These are phyloP conservation scores for Chelon auratus DNA, from an alignment of 2,797 vertebrate species.

Conservation along the genomic window DNA sequence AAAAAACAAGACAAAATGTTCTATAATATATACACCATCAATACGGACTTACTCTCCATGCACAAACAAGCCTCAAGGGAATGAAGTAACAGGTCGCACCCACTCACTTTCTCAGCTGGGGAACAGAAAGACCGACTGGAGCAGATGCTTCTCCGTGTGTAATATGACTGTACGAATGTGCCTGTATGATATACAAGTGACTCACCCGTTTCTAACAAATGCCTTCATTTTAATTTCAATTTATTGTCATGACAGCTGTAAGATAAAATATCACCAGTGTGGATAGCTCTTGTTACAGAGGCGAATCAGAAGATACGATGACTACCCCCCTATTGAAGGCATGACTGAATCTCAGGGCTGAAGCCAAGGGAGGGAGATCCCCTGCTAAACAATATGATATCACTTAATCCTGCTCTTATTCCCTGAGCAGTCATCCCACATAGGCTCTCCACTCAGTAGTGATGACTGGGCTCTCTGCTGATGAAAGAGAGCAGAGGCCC, in stretches of 20 bases:
- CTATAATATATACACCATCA: constrained; percentile 48
- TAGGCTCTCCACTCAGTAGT: constrained; percentile 78
- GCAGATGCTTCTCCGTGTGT: constrained; percentile 65
- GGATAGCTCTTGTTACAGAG: constrained; percentile 44
- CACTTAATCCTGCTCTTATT: constrained; percentile 73
- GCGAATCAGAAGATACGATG: constrained; percentile 53
- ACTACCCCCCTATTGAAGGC: constrained; percentile 71
- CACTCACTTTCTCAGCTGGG: constrained; percentile 59
- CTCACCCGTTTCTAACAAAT: constrained; percentile 66
- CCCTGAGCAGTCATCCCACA: constrained; percentile 67
- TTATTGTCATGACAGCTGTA: constrained; percentile 66
- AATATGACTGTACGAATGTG: constrained; percentile 48
- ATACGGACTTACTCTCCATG: constrained; percentile 17
- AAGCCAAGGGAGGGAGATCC: constrained; percentile 72
- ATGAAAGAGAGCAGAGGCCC: constrained; percentile 78
- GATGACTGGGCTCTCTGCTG: constrained; percentile 77
- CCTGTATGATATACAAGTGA: constrained; percentile 62
- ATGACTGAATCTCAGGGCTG: constrained; percentile 63
- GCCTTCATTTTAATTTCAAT: constrained; percentile 66
- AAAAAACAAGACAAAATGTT: constrained; percentile 31
- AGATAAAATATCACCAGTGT: constrained; percentile 62
- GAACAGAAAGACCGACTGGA: constrained; percentile 47
- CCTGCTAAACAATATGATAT: constrained; percentile 77
- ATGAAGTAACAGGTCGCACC: constrained; percentile 27
- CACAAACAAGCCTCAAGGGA: constrained; percentile 34